Evolutionary conservation across 2,888 invertebrate species (phyloP), one percentile per base, ranked within the genome.

Genomic region (Synergus gifuensis): DNA sequence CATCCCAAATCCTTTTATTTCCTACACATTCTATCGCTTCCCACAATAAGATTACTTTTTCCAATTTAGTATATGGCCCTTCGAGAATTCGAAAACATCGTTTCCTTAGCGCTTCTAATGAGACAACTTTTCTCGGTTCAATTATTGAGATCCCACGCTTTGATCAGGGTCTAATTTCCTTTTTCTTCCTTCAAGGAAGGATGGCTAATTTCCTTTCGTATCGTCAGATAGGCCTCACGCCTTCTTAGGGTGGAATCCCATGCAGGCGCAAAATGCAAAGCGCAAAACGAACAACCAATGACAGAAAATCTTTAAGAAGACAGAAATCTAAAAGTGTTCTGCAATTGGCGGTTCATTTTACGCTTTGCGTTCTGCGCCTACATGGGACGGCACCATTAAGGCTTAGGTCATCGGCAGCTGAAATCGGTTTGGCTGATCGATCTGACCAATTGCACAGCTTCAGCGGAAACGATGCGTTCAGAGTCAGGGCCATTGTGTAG

Each of bases 401-500:
- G 28, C 22, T 76, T 14, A 36, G 58, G 60, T 49, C 14, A 58
- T 58, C 36, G 7, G 78, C 78, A 76, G 58, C 78, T 73, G 60
- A 76, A 81, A 82, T 82, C 76, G 76, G 78, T 82, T 54, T 58
- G 28, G 44, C 16, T 76, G 79, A 83, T 84, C 81, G 81, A 83
- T 82, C 79, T 60, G 79, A 28, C 77, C 62, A 58, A 77, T 85
- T 62, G 73, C 78, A 69, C 79, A 81, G 79, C 76, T 79, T 78
- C 63, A 73, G 76, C 79, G 60, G 79, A 76, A 79, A 82, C 82
- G 82, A 81, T 79, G 83, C 79, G 73, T 76, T 40, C 80, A 78
- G 80, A 81, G 83, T 80, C 83, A 83, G 77, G 76, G 79, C 83
- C 81, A 82, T 83, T 83, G 80, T 82, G 79, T 76, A 80, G 73